Percentiles rank a stretch among this genome's conserved stretches.
Conservation (phyloP, 2,113 vertebrate genomes). For the Sterrhoptilus dennistouni region DNA sequence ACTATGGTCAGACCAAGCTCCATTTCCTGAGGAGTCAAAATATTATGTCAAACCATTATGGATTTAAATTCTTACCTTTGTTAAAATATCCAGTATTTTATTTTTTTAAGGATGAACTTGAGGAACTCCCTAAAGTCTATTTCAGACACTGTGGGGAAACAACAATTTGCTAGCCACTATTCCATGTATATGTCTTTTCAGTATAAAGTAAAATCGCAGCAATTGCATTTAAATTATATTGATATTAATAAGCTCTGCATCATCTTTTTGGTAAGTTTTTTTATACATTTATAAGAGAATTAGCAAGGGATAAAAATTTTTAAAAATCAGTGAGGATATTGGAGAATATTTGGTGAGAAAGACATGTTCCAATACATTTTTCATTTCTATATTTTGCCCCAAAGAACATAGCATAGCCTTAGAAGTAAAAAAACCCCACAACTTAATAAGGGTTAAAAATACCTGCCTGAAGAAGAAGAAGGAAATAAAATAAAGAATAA, state of each 20-base stretch:
- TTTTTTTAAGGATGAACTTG: neutral
- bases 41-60: neutral
- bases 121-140: neutral
- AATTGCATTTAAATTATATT: neutral
- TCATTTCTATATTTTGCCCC: neutral
- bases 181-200: neutral
- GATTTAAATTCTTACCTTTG: neutral
- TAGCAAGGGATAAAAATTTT: neutral
- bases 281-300: neutral
- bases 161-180: neutral
- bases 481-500: slow-evolving; percentile 8
- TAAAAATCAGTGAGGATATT: neutral
- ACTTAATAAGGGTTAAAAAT: neutral
- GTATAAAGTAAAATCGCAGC: neutral
- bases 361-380: neutral
- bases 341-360: neutral
- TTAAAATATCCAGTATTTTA: neutral
- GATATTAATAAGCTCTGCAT: neutral
- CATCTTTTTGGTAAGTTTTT: neutral
- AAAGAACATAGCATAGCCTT: neutral
- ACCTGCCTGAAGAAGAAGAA: neutral
- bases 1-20: neutral
- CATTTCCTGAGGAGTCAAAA: rapidly evolving
- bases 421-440: neutral
- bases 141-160: neutral